These are phyloP conservation scores for Xyliphius kryptos DNA, from an alignment of 2,113 vertebrate species.

Conservation along the genomic window DNA sequence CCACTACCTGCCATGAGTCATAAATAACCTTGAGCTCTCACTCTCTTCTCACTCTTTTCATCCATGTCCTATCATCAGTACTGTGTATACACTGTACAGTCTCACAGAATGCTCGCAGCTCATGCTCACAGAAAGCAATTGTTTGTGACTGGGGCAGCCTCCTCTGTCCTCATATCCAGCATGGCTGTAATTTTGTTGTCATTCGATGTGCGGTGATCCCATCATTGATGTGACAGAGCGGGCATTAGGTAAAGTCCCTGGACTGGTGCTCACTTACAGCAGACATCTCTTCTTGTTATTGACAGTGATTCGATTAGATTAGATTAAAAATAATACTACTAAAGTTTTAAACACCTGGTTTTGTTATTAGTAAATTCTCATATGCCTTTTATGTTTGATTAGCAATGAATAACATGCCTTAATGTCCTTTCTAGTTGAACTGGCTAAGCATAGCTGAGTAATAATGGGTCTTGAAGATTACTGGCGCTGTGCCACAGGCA, in stretches of 20 bases:
- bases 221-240: slow-evolving; percentile 99
- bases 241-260: slow-evolving; percentile 90
- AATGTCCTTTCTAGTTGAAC: too few relatives aligned
- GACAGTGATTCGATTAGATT: slow-evolving; percentile 85
- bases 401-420: too few relatives aligned
- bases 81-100: slow-evolving; percentile 81
- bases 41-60: too few relatives aligned
- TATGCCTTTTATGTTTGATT: too few relatives aligned
- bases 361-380: too few relatives aligned
- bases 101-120: too few relatives aligned
- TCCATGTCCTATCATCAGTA: slow-evolving; percentile 79
- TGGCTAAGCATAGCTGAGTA: not conserved
- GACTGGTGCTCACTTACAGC: slow-evolving; percentile 96
- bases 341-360: too few relatives aligned
- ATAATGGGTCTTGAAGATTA: slow-evolving; percentile 57
- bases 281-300: slow-evolving; percentile 81
- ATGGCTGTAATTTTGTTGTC: slow-evolving; percentile 98
- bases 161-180: slow-evolving; percentile 79
- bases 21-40: slow-evolving; percentile 81
- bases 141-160: slow-evolving; percentile 91
- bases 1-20: slow-evolving; percentile 78
- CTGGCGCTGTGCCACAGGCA: slow-evolving; percentile 74
- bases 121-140: slow-evolving; percentile 84
- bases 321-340: slow-evolving; percentile 71
- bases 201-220: slow-evolving; percentile 87